These are phyloP conservation scores for Romanomermis culicivorax DNA, from an alignment of 2,888 invertebrate species.

Conservation along the genomic window DNA sequence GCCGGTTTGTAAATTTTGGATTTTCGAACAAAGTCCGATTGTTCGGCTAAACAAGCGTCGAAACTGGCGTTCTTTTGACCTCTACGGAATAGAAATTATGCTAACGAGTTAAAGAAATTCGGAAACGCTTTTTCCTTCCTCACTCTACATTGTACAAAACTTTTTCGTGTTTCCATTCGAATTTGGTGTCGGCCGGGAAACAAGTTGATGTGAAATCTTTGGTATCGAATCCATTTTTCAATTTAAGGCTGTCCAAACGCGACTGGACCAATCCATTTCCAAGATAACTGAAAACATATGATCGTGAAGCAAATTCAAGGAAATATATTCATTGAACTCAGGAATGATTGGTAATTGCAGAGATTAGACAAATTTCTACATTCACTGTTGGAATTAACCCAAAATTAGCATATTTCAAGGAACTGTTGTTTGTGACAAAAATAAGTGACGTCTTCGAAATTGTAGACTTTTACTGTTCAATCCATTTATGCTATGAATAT, in stretches of 20 bases:
- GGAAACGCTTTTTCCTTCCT: no score
- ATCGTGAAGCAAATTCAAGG: no score
- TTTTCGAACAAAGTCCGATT: conserved; percentile 11
- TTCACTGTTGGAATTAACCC: no score
- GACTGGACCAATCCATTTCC: conserved; percentile 79
- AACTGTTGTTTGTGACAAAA: no score
- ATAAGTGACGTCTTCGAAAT: no score
- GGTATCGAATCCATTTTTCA: neutral
- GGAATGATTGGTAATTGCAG: no score
- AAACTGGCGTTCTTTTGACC: conserved; percentile 8
- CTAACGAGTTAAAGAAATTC: neutral
- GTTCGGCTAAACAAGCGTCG: conserved; percentile 12
- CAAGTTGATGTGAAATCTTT: conserved; percentile 14
- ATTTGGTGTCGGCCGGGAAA: conserved; percentile 17
- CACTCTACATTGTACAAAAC: conserved; percentile 47
- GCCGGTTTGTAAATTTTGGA: conserved; percentile 33
- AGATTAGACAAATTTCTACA: no score
- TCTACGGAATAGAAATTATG: neutral
- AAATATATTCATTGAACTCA: no score
- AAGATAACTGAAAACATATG: conserved; percentile 53
- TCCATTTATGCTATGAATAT: no score
- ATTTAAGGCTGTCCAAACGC: conserved; percentile 32
- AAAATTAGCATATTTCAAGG: no score
- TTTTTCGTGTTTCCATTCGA: conserved; percentile 51
- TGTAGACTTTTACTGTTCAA: no score